phyloP scores from a whole-genome alignment of 2,113 vertebrate genomes.

The Anolis sagrei region DNA sequence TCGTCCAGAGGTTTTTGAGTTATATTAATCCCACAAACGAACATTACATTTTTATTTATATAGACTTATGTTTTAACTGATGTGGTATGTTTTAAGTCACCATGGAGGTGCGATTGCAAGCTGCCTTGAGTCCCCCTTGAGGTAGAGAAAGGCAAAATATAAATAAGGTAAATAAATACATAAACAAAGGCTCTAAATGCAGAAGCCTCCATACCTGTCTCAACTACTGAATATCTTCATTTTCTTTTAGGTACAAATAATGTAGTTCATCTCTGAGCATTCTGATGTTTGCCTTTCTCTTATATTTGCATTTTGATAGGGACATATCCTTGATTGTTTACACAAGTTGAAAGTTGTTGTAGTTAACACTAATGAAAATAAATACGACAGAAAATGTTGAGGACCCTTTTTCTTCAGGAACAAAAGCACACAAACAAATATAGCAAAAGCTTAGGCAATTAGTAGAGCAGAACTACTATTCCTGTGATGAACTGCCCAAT shows the following conservation, averaged over 20 bases:
- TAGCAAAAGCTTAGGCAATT: neutral
- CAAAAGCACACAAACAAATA: neutral
- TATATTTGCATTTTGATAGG: neutral
- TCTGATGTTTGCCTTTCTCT: neutral
- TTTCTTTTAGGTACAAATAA: neutral
- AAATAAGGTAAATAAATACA: too few relatives aligned
- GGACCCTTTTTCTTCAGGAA: neutral
- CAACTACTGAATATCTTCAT: neutral
- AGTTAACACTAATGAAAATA: neutral
- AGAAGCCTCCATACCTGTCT: neutral
- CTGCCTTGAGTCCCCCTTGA: too few relatives aligned
- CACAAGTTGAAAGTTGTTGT: neutral
- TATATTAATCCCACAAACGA: too few relatives aligned
- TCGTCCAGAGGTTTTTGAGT: too few relatives aligned
- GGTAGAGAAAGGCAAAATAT: too few relatives aligned
- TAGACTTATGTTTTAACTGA: too few relatives aligned
- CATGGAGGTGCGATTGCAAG: too few relatives aligned
- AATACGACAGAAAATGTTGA: neutral
- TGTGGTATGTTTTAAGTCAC: too few relatives aligned
- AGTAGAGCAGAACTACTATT: neutral
- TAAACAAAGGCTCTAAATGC: neutral
- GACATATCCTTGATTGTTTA: neutral
- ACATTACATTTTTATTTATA: too few relatives aligned
- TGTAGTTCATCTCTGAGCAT: neutral
- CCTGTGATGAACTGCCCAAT: slow-evolving; percentile 46